These are phyloP conservation scores for Leptopilina drosophilae DNA, from an alignment of 2,888 invertebrate species.

Conservation along the genomic window DNA sequence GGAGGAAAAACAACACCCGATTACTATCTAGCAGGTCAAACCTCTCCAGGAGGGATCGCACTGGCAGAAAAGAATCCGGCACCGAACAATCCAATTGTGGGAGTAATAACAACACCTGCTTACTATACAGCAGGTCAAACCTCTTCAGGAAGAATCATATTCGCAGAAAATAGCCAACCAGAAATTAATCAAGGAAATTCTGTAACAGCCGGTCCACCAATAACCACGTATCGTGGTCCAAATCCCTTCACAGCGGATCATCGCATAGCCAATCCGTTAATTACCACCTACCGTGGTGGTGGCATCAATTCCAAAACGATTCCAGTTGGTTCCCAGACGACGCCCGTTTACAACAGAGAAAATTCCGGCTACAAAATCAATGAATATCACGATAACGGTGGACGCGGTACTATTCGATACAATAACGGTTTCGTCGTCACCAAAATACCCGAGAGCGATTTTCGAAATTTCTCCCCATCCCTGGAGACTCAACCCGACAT, in stretches of 20 bases:
- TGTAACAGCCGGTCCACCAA: constrained; percentile 10
- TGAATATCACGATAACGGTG: constrained; percentile 69
- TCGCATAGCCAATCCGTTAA: constrained; percentile 36
- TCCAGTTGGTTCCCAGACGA: constrained; percentile 44
- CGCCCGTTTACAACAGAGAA: constrained; percentile 44
- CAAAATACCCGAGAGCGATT: constrained; percentile 70
- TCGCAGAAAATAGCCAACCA: background rate
- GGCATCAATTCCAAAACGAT: constrained; percentile 48
- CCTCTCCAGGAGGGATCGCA: constrained; percentile 48
- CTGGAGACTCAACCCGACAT: constrained; percentile 68
- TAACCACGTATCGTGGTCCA: constrained; percentile 17
- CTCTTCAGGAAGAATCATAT: constrained; percentile 46
- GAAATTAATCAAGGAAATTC: constrained; percentile 19
- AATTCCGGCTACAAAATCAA: constrained; percentile 65
- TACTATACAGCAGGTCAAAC: constrained; percentile 51
- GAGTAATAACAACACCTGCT: constrained; percentile 60
- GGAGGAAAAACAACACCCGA: constrained; percentile 60
- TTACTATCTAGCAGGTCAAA: constrained; percentile 50
- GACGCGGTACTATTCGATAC: constrained; percentile 67
- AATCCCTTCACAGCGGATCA: constrained; percentile 11
- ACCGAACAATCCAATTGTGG: constrained; percentile 52
- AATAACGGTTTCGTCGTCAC: constrained; percentile 68
- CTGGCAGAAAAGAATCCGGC: background rate
- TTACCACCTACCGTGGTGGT: constrained; percentile 43
- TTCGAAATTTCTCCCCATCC: constrained; percentile 67